Percentiles rank a stretch among this genome's conserved stretches.
Evolutionary conservation across 2,888 invertebrate genomes (phyloP).

Genomic region (Drosophila niveifrons): DNA sequence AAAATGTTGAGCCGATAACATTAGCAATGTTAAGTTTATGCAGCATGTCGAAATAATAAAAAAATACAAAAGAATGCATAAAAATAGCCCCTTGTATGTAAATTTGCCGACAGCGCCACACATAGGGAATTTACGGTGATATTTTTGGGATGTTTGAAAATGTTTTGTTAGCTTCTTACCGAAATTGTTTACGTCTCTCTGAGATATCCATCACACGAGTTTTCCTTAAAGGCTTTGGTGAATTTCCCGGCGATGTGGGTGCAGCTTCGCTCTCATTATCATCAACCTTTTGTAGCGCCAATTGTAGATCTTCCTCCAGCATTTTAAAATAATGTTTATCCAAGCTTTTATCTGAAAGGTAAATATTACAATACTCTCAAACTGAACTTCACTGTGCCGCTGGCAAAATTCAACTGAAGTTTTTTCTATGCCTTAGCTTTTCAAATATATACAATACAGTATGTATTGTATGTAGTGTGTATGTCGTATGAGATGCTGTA

Average conservation of each 20-base stretch:
- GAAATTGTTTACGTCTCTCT: constrained; percentile 90
- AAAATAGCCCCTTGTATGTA: constrained; percentile 26
- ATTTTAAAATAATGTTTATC: constrained; percentile 32
- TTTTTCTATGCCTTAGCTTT: constrained; percentile 50
- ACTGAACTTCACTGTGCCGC: constrained; percentile 48
- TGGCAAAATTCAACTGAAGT: constrained; percentile 62
- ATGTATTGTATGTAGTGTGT: constrained; percentile 37
- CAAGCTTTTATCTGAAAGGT: background rate
- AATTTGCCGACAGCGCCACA: constrained; percentile 18
- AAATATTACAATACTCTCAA: constrained; percentile 1
- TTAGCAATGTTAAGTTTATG: constrained; percentile 22
- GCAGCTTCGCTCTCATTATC: constrained; percentile 33
- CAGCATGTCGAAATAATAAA: constrained; percentile 16
- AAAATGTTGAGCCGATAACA: constrained; percentile 21
- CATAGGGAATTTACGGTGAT: constrained; percentile 3
- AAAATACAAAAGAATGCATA: constrained; percentile 19
- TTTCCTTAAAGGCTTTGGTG: constrained; percentile 88
- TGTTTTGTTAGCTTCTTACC: constrained; percentile 86
- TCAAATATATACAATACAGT: constrained; percentile 60
- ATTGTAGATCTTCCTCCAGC: constrained; percentile 85
- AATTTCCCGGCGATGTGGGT: constrained; percentile 87
- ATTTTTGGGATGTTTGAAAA: constrained; percentile 21
- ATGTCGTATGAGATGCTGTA: constrained; percentile 52
- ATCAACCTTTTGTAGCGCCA: constrained; percentile 89
- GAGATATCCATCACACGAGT: constrained; percentile 88